Evolutionary conservation across 2,888 invertebrate genomes (phyloP).

Genomic region (Hydroisotoma schaefferi): DNA sequence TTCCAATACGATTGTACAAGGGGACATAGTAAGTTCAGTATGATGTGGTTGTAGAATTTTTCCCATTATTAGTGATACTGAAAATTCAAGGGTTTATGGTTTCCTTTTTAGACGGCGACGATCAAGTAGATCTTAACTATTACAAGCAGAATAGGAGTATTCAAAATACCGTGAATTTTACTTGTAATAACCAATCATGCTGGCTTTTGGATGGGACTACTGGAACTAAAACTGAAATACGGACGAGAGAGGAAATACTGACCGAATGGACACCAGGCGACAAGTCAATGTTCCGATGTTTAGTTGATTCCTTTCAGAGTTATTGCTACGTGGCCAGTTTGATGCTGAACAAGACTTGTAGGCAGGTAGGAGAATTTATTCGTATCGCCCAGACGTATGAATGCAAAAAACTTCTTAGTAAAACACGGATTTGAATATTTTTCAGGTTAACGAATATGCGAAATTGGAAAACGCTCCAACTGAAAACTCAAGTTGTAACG

Average conservation of each 20-base stretch:
- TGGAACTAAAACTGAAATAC: background rate
- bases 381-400: background rate
- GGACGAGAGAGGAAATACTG: constrained; percentile 18
- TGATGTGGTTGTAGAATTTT: background rate
- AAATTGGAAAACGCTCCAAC: constrained; percentile 23
- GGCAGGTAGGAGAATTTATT: constrained; percentile 30
- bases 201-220: constrained; percentile 19
- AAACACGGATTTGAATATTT: background rate
- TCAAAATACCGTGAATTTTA: constrained; percentile 12
- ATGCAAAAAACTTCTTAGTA: background rate
- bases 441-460: constrained; percentile 29
- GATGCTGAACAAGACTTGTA: constrained; percentile 37
- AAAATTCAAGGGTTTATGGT: too few species aligned
- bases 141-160: constrained; percentile 17
- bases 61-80: background rate
- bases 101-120: constrained; percentile 31
- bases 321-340: constrained; percentile 38
- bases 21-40: constrained; percentile 30
- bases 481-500: background rate
- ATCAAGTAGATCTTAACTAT: constrained; percentile 33
- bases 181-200: constrained; percentile 32
- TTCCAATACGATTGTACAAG: constrained; percentile 39
- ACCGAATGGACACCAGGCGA: constrained; percentile 31
- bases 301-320: constrained; percentile 31
- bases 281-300: constrained; percentile 29